Evolutionary conservation across 2,888 invertebrate genomes (phyloP).

Genomic region (Caenorhabditis sinica): DNA sequence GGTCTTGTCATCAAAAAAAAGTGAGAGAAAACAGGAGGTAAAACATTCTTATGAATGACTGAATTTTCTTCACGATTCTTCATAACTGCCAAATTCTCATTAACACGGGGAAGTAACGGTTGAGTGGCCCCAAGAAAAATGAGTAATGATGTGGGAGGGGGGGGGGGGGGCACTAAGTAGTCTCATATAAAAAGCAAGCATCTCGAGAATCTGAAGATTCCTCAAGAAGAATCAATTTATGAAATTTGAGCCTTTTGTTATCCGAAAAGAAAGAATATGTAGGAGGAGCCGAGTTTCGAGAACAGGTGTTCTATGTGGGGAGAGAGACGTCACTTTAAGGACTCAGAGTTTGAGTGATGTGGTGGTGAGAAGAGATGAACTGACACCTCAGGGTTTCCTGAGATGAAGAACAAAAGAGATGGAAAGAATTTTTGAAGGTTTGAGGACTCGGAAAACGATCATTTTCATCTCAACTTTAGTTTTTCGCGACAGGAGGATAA

Average conservation of each 20-base stretch:
- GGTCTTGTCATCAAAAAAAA: conserved; percentile 2
- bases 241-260: conserved; percentile 37
- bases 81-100: too few relatives aligned
- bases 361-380: not conserved
- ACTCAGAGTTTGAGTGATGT: not conserved
- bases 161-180: not conserved
- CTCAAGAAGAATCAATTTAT: conserved; percentile 10
- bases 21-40: not conserved
- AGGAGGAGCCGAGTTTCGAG: not conserved
- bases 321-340: conserved; percentile 12
- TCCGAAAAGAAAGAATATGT: not conserved
- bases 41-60: conserved; percentile 33
- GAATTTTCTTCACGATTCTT: not conserved
- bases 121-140: not conserved
- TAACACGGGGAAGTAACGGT: not conserved
- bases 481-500: too few relatives aligned
- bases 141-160: not conserved
- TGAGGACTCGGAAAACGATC: too few relatives aligned
- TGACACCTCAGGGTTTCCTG: conserved; percentile 15
- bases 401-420: not conserved
- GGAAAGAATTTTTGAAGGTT: not conserved
- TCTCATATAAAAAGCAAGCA: not conserved
- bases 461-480: too few relatives aligned
- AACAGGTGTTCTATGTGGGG: conserved; percentile 38
- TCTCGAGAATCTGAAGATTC: not conserved